Evolutionary conservation across 1,140 invertebrate species (phyloP).

Genomic region (Rhysida immarginata): DNA sequence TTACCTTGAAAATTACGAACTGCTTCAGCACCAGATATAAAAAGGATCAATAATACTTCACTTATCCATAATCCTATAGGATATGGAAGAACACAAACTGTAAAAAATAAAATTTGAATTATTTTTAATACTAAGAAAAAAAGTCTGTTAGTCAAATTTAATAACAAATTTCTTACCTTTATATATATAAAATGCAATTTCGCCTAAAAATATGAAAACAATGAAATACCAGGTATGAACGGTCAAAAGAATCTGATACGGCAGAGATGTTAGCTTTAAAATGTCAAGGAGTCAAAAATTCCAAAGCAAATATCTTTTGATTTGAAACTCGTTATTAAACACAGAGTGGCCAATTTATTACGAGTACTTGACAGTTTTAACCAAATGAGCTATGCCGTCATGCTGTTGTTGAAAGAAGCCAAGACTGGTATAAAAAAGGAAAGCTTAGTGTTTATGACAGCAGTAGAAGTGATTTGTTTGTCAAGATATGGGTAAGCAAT

Average conservation of each 20-base stretch:
- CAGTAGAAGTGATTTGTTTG: no score
- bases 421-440: no score
- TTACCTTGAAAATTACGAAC: slow-evolving; percentile 39
- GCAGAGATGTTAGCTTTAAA: neutral
- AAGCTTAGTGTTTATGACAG: no score
- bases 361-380: no score
- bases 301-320: no score
- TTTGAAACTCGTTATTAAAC: no score
- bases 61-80: slow-evolving; percentile 49
- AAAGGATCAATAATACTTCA: slow-evolving; percentile 58
- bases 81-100: slow-evolving; percentile 38
- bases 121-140: neutral
- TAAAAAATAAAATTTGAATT: neutral
- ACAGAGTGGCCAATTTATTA: no score
- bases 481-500: no score
- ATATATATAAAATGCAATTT: neutral
- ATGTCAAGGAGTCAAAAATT: no score
- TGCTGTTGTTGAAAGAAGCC: no score
- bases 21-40: slow-evolving; percentile 56
- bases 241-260: neutral
- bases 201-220: neutral
- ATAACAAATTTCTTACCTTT: neutral
- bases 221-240: neutral
- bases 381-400: no score
- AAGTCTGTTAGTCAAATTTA: neutral